These are phyloP conservation scores for Alviniconcha marisindica DNA, from an alignment of 1,140 invertebrate species.

Conservation along the genomic window DNA sequence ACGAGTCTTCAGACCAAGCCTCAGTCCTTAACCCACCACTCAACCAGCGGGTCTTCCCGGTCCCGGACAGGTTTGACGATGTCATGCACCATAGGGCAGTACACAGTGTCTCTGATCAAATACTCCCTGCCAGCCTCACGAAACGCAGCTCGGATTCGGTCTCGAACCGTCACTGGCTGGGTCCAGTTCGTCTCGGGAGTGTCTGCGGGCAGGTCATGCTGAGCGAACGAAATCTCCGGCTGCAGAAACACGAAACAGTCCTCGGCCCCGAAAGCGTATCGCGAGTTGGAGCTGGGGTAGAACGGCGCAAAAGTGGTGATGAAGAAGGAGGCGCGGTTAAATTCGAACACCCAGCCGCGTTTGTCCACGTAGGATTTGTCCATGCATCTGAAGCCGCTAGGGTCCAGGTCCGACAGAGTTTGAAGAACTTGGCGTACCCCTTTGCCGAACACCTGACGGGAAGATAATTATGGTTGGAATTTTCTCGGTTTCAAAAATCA, in stretches of 20 bases:
- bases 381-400: conserved; percentile 59
- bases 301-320: conserved; percentile 73
- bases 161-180: conserved; percentile 63
- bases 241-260: conserved; percentile 70
- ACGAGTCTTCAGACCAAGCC: background rate
- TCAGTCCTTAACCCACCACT: conserved; percentile 59
- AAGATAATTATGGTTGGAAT: no score
- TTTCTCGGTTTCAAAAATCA: no score
- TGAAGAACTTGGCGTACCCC: conserved; percentile 58
- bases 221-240: conserved; percentile 73
- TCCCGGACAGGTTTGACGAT: conserved; percentile 63
- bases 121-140: conserved; percentile 65
- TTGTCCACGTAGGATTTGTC: conserved; percentile 57
- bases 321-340: conserved; percentile 71
- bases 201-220: conserved; percentile 68
- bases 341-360: conserved; percentile 71
- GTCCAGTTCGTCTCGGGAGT: conserved; percentile 69
- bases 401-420: conserved; percentile 63
- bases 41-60: conserved; percentile 40
- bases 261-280: conserved; percentile 61
- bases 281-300: conserved; percentile 65
- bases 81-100: conserved; percentile 67
- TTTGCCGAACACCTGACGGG: conserved; percentile 66
- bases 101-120: conserved; percentile 53
- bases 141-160: conserved; percentile 69